Base-by-base conservation (phyloP, 2,888 invertebrate genomes). In the Plebejus argus region DNA sequence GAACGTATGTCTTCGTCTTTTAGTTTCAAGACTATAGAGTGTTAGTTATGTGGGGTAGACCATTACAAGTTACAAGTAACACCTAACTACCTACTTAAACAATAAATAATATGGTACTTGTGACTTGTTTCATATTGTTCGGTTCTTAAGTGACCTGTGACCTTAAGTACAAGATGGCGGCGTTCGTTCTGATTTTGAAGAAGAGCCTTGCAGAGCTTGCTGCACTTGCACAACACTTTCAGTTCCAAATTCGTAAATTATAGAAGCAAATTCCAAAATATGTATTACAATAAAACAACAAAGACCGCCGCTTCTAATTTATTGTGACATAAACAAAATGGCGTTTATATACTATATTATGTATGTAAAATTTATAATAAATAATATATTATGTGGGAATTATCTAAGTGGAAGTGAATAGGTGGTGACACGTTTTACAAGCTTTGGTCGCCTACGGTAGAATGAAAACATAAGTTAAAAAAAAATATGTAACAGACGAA, bases 281-380 rank as follows among this genome's bases (percentile, higher is more conserved):
- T 23, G 3, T 66, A 23, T 61, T 61, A 66, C 28, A 66, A 66
- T 49, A 74, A 58, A 76, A 35, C 66, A 39, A 78, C 70, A 70
- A 74, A 77, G 45, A 58, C 75, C 35, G 56, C 77, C 35, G 23
- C 20, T 76, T 53, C 45, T 77, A 61, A 66, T 75, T 66, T n/a
- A 70, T 77, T 70, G 35, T 45, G 66, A 70, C 66, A 35, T 53
- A 7, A 45, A 75, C 23, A 61, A 71, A 72, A 76, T 74, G 72
- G 66, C 76, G 76, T 45, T 3, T n/a, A n/a, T n/a, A n/a, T n/a
- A n/a, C n/a, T n/a, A n/a, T n/a, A n/a, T n/a, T 39, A 23, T 45
- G 7, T 39, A 23, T 49, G 23, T 23, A 20, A 45, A 72, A 23
- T 49, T 49, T 53, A 70, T 70, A n/a, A n/a, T n/a, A n/a, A n/a